Percentiles rank a stretch among this genome's conserved stretches.
Evolutionary conservation across 2,797 vertebrate genomes (phyloP).

Genomic region (Rachycentron canadum): DNA sequence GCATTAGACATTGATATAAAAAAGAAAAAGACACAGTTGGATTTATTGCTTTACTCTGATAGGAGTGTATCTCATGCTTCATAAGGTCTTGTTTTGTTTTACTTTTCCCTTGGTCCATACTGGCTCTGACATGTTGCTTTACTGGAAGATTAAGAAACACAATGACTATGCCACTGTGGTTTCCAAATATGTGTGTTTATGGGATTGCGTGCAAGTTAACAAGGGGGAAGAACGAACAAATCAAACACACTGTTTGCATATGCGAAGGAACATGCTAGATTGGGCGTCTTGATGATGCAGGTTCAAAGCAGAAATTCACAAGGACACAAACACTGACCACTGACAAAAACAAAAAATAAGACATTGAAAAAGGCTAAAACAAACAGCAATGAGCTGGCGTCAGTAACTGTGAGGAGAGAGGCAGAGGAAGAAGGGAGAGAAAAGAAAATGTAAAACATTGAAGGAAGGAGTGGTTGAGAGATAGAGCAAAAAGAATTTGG

Average conservation of each 20-base stretch:
- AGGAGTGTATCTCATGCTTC: constrained; percentile 52
- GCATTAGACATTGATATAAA: constrained; percentile 72
- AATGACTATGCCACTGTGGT: constrained; percentile 45
- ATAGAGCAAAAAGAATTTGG: constrained; percentile 72
- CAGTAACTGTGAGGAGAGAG: constrained; percentile 72
- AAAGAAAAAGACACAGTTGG: constrained; percentile 63
- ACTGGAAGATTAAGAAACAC: constrained; percentile 60
- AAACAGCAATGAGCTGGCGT: constrained; percentile 89
- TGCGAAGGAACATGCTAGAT: constrained; percentile 62
- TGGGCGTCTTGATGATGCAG: constrained; percentile 52
- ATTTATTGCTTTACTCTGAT: constrained; percentile 60
- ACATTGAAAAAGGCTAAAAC: constrained; percentile 83
- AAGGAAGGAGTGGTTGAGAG: constrained; percentile 65
- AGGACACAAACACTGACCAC: constrained; percentile 77
- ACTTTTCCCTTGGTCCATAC: constrained; percentile 65
- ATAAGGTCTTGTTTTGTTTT: constrained; percentile 46
- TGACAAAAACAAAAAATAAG: constrained; percentile 68
- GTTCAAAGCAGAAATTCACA: constrained; percentile 73
- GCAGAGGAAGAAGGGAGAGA: constrained; percentile 47
- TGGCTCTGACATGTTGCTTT: constrained; percentile 68
- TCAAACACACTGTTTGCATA: constrained; percentile 48
- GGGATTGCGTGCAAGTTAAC: constrained; percentile 53
- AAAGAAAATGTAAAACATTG: constrained; percentile 31
- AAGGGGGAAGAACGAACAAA: constrained; percentile 22
- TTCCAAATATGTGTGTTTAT: constrained; percentile 49